Conservation (phyloP, 2,888 invertebrate genomes). For the Idaea dimidiata region DNA sequence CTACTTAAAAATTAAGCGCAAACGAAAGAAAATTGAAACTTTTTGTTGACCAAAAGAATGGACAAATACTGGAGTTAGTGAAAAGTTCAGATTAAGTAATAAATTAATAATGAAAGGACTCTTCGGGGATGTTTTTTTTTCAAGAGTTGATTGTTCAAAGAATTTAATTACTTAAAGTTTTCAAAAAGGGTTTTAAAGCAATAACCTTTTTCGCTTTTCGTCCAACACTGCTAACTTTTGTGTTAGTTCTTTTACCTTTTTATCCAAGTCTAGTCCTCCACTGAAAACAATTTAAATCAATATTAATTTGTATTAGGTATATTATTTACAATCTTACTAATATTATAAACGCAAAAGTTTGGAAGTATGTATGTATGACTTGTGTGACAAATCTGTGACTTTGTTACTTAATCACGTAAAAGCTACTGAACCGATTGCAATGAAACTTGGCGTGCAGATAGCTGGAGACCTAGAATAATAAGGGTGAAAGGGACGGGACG, state of each 20-base stretch:
- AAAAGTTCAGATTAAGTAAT: background rate
- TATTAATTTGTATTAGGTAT: no score
- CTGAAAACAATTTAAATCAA: slow-evolving; percentile 34
- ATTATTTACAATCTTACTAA: no score
- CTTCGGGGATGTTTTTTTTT: background rate
- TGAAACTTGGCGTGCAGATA: no score
- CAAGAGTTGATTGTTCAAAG: background rate
- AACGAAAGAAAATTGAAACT: slow-evolving; percentile 2
- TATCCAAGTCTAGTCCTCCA: slow-evolving; percentile 43
- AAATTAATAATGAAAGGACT: background rate
- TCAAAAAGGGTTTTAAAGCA: background rate
- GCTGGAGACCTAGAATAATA: no score
- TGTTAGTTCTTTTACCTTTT: slow-evolving; percentile 37
- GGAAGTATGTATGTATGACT: no score
- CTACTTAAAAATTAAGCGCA: background rate
- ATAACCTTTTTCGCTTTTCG: slow-evolving; percentile 27
- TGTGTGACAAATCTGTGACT: no score
- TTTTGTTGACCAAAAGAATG: slow-evolving; percentile 4
- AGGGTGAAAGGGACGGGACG: no score
- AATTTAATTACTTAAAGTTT: background rate
- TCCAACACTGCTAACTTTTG: slow-evolving; percentile 36
- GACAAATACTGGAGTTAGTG: slow-evolving; percentile 2
- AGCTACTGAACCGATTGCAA: no score
- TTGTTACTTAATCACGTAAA: no score
- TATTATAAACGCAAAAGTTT: no score